phyloP scores from a whole-genome alignment of 2,797 vertebrate genomes.

The Heliangelus exortis region DNA sequence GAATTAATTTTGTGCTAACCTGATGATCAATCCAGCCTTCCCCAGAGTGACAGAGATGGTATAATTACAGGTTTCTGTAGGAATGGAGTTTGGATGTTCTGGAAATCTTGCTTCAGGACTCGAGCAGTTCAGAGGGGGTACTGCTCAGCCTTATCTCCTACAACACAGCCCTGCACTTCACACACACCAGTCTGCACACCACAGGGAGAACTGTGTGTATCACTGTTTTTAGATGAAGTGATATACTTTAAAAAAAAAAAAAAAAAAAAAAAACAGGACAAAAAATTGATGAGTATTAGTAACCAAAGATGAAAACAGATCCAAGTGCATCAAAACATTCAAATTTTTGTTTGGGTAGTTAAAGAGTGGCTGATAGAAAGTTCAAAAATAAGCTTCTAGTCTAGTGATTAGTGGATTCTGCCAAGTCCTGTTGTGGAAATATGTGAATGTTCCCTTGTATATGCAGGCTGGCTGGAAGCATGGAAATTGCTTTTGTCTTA shows the following conservation, averaged over 20 bases:
- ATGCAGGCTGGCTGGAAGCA: neutral
- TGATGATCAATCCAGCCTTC: neutral
- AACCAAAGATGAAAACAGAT: neutral
- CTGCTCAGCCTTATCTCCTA: neutral
- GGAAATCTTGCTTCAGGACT: neutral
- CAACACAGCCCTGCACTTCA: neutral
- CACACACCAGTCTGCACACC: neutral
- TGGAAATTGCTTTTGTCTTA: neutral
- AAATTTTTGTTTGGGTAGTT: neutral
- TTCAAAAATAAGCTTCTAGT: neutral
- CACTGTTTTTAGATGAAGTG: neutral
- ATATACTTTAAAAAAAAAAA: neutral
- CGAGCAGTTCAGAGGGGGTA: neutral
- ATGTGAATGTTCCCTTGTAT: neutral
- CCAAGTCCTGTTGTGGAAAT: neutral
- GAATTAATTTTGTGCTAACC: constrained; percentile 17
- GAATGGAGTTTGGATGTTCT: neutral
- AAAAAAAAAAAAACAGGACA: neutral
- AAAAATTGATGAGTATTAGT: neutral
- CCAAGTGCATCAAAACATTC: neutral
- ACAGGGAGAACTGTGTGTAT: neutral
- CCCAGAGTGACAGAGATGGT: neutral
- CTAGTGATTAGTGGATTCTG: neutral
- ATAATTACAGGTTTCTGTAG: neutral
- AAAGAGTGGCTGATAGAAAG: neutral